These are phyloP conservation scores for Tinea pellionella DNA, from an alignment of 2,888 invertebrate genomes.

Conservation along the genomic window DNA sequence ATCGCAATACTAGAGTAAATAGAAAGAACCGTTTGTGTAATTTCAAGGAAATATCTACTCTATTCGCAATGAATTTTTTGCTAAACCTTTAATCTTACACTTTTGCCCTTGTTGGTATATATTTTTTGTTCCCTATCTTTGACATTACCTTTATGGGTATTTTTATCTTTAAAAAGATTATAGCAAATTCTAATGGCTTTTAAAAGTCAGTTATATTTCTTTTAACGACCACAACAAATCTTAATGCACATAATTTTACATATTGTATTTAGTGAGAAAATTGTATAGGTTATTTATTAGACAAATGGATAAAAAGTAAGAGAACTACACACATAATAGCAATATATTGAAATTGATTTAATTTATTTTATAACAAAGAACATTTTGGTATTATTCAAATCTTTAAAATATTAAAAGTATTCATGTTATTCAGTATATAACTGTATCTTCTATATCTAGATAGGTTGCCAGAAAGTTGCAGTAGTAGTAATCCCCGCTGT, in stretches of 20 bases:
- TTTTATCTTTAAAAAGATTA: constrained; percentile 48
- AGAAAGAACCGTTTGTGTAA: constrained; percentile 24
- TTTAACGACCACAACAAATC: constrained; percentile 52
- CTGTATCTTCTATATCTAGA: no score
- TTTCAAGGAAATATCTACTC: constrained; percentile 44
- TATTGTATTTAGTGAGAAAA: not conserved
- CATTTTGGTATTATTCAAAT: no score
- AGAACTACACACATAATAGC: no score
- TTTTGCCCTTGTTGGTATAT: constrained; percentile 49
- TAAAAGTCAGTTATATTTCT: constrained; percentile 39
- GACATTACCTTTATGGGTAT: constrained; percentile 58
- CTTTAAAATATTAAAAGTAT: no score
- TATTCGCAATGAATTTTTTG: constrained; percentile 44
- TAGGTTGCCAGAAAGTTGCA: not conserved
- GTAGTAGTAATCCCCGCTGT: not conserved
- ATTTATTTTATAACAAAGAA: no score
- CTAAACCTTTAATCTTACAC: constrained; percentile 51
- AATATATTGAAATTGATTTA: no score
- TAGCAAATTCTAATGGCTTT: constrained; percentile 57
- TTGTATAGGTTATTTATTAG: no score
- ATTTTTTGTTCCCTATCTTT: constrained; percentile 58
- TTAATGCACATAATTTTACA: constrained; percentile 23
- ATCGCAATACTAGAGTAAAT: constrained; percentile 33
- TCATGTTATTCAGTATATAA: no score
- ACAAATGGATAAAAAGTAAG: no score